phyloP scores from a whole-genome alignment of 2,797 vertebrate genomes.

The Onychomys torridus region DNA sequence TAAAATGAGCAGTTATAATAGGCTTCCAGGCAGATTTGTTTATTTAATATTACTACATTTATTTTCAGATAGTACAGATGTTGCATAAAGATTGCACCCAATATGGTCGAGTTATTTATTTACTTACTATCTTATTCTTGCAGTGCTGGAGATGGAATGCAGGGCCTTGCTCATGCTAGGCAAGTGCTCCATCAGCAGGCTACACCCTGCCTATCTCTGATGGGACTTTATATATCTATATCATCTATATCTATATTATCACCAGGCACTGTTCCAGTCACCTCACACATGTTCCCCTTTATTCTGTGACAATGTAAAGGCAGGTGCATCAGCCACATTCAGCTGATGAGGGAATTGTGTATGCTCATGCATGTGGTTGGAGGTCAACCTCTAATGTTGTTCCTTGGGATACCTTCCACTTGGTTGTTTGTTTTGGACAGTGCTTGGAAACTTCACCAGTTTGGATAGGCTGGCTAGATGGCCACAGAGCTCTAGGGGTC shows the following conservation, averaged over 20 bases:
- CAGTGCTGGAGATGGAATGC: background rate
- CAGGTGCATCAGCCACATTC: background rate
- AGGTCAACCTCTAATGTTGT: background rate
- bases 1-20: constrained; percentile 75
- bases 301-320: background rate
- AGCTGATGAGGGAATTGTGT: background rate
- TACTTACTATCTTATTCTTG: background rate
- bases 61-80: constrained; percentile 71
- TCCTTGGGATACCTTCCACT: background rate
- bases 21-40: constrained; percentile 76
- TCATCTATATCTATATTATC: background rate
- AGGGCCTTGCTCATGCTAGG: background rate
- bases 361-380: too few species aligned
- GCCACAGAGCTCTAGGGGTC: background rate
- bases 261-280: background rate
- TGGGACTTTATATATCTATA: background rate
- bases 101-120: background rate
- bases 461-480: background rate
- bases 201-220: background rate
- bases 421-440: background rate
- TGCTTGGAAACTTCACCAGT: too few species aligned
- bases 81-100: constrained; percentile 61
- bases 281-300: background rate
- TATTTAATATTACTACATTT: constrained; percentile 73
- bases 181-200: background rate